These are phyloP conservation scores for Siniperca undulata DNA, from an alignment of 2,797 vertebrate species.

Conservation along the genomic window DNA sequence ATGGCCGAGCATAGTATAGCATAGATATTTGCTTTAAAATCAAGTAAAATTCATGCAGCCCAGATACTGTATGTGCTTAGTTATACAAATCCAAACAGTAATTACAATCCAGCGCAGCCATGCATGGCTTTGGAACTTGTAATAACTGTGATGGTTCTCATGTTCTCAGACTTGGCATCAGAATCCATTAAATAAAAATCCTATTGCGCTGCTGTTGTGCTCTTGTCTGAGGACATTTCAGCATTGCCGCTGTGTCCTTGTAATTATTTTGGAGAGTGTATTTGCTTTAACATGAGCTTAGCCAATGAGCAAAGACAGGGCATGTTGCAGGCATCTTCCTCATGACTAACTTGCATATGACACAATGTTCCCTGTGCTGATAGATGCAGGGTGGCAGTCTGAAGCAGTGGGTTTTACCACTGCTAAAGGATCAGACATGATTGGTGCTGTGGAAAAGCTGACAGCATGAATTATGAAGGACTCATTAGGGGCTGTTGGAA, in stretches of 20 bases:
- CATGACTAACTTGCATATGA: slow-evolving; percentile 82
- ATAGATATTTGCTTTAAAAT: background rate
- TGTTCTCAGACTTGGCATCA: slow-evolving; percentile 67
- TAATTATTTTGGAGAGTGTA: slow-evolving; percentile 82
- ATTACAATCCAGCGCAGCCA: slow-evolving; percentile 41
- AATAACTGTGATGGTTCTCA: slow-evolving; percentile 60
- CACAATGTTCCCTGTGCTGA: slow-evolving; percentile 79
- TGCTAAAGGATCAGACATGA: slow-evolving; percentile 77
- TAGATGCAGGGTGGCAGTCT: slow-evolving; percentile 84
- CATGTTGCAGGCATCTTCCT: slow-evolving; percentile 83
- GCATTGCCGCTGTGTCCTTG: slow-evolving; percentile 74
- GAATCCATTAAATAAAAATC: slow-evolving; percentile 74
- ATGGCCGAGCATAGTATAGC: background rate
- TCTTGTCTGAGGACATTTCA: slow-evolving; percentile 79
- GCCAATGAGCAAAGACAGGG: slow-evolving; percentile 81
- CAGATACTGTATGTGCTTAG: slow-evolving; percentile 6
- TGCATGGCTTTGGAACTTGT: slow-evolving; percentile 54
- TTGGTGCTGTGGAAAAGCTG: slow-evolving; percentile 81
- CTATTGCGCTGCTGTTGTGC: slow-evolving; percentile 60
- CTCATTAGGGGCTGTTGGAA: slow-evolving; percentile 80
- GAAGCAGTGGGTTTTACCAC: slow-evolving; percentile 77
- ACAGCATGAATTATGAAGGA: slow-evolving; percentile 86
- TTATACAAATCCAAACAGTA: slow-evolving; percentile 26
- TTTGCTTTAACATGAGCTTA: slow-evolving; percentile 84
- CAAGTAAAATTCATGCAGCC: background rate